These are phyloP conservation scores for Tillus elongatus DNA, from an alignment of 2,888 invertebrate species.

Conservation along the genomic window DNA sequence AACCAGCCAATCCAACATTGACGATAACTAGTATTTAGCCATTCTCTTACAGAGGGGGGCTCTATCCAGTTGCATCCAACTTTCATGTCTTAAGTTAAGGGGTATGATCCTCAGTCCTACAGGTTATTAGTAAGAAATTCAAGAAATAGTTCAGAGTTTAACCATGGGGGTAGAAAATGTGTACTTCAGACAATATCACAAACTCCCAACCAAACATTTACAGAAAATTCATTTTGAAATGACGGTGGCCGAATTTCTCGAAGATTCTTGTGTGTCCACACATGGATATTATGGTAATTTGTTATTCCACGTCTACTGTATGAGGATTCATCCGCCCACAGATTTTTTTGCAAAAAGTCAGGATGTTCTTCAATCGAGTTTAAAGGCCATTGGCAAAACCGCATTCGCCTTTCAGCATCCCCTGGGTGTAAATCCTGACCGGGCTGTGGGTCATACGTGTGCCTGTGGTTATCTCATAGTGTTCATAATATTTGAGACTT, in stretches of 20 bases:
- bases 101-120: slow-evolving; percentile 4
- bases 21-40: no score
- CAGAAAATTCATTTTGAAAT: slow-evolving; percentile 2
- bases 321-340: slow-evolving; percentile 2
- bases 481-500: slow-evolving; percentile 3
- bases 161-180: neutral
- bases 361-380: neutral
- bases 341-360: slow-evolving; percentile 1
- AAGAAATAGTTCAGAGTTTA: slow-evolving; percentile 1
- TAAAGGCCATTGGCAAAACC: slow-evolving; percentile 2
- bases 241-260: neutral
- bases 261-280: neutral
- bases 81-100: slow-evolving; percentile 3
- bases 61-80: slow-evolving; percentile 1
- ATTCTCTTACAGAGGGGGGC: slow-evolving; percentile 1
- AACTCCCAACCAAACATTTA: neutral
- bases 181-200: neutral
- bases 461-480: slow-evolving; percentile 1
- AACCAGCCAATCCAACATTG: no score
- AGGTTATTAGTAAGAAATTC: slow-evolving; percentile 1
- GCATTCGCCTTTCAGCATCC: slow-evolving; percentile 1
- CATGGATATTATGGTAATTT: slow-evolving; percentile 1
- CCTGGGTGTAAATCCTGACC: slow-evolving; percentile 1
- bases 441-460: slow-evolving; percentile 1
- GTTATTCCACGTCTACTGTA: slow-evolving; percentile 1